These are phyloP conservation scores for Acrossocheilus wenchowensis DNA, from an alignment of 2,797 vertebrate genomes.

Conservation along the genomic window DNA sequence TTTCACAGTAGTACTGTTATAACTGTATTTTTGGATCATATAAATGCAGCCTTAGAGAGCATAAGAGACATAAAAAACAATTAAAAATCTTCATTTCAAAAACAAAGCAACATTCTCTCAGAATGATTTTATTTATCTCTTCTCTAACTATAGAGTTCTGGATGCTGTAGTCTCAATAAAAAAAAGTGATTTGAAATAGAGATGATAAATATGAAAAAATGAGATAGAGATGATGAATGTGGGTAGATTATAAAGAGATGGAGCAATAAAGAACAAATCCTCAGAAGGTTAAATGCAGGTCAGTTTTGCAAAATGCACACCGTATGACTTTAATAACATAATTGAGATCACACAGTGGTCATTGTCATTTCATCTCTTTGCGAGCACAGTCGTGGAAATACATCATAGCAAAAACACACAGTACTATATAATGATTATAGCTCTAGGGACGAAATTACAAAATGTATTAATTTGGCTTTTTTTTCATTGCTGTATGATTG, in stretches of 20 bases:
- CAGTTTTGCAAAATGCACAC: constrained; percentile 9
- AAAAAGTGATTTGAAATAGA: constrained; percentile 25
- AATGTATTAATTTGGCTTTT: background rate
- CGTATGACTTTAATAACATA: constrained; percentile 23
- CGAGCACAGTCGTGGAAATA: background rate
- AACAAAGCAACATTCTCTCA: constrained; percentile 37
- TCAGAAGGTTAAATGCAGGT: constrained; percentile 15
- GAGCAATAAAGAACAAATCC: constrained; percentile 8
- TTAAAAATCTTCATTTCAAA: no score
- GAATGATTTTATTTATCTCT: constrained; percentile 30
- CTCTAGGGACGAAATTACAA: background rate
- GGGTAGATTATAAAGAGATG: constrained; percentile 24
- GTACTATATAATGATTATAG: background rate
- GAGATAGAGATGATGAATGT: constrained; percentile 34
- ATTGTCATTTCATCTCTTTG: constrained; percentile 7
- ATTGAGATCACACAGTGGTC: constrained; percentile 14
- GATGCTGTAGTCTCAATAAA: background rate
- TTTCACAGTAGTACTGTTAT: background rate
- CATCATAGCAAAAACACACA: constrained; percentile 17
- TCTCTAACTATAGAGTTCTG: constrained; percentile 29
- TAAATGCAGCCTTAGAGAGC: background rate
- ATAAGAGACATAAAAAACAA: no score
- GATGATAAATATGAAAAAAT: constrained; percentile 29
- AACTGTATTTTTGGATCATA: background rate
- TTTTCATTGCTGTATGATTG: background rate